Conservation (phyloP, 2,797 vertebrate genomes). For the Coccyzus lansbergi region DNA sequence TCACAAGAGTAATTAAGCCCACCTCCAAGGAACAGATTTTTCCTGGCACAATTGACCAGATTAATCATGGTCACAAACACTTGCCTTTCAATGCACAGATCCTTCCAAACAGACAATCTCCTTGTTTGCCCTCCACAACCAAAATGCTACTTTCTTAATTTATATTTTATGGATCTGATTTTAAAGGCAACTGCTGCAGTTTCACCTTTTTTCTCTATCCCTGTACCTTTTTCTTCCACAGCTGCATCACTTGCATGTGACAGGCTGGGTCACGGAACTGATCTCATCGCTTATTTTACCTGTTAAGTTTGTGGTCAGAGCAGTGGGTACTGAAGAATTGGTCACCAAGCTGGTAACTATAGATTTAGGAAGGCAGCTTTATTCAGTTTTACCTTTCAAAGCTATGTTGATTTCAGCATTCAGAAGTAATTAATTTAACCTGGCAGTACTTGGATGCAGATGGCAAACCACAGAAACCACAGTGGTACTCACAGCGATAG, state of each 20-base stretch:
- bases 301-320: not conserved
- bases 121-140: too few species aligned
- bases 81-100: not conserved
- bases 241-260: not conserved
- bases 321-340: not conserved
- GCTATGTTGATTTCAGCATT: not conserved
- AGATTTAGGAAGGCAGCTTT: not conserved
- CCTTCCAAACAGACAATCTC: too few species aligned
- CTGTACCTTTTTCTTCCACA: not conserved
- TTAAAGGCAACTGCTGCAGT: not conserved
- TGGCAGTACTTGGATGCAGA: not conserved
- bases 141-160: not conserved
- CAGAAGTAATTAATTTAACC: not conserved
- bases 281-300: not conserved
- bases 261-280: not conserved
- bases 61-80: not conserved
- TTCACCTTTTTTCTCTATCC: not conserved
- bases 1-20: too few species aligned
- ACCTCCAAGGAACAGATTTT: not conserved
- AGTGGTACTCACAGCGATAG: slow-evolving; percentile 84
- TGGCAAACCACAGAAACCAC: not conserved
- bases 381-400: not conserved
- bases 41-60: not conserved
- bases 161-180: not conserved
- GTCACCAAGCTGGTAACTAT: not conserved